Conservation (phyloP, 2,888 invertebrate species). For the Ochlodes sylvanus region DNA sequence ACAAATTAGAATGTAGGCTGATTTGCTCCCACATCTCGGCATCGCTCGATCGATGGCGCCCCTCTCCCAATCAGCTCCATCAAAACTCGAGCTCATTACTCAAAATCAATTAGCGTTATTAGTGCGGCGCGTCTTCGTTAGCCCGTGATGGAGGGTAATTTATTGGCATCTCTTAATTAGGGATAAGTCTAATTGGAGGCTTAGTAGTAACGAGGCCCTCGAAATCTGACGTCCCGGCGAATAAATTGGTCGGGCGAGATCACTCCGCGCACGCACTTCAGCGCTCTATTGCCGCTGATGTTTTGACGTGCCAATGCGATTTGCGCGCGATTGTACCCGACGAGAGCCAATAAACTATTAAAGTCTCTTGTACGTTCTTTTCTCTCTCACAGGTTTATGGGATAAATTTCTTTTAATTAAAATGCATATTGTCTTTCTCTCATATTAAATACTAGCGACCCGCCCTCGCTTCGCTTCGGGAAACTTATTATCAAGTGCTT, state of each 20-base stretch:
- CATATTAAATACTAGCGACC: too few species aligned
- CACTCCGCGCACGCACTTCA: constrained; percentile 63
- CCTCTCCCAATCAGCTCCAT: constrained; percentile 77
- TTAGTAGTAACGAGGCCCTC: constrained; percentile 86
- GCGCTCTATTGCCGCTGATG: constrained; percentile 69
- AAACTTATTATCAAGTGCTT: too few species aligned
- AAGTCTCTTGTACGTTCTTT: neutral
- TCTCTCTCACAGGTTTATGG: neutral
- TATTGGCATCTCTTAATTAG: constrained; percentile 87
- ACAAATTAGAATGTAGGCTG: constrained; percentile 17
- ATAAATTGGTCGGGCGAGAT: constrained; percentile 79
- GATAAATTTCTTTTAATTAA: neutral
- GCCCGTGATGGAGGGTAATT: constrained; percentile 86
- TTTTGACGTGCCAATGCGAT: constrained; percentile 64
- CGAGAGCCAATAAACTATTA: constrained; percentile 21
- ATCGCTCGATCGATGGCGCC: constrained; percentile 63
- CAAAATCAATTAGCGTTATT: constrained; percentile 86
- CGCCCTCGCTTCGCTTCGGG: too few species aligned
- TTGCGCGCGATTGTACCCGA: constrained; percentile 31
- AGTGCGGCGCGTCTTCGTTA: constrained; percentile 85
- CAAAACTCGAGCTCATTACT: constrained; percentile 85
- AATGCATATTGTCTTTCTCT: too few species aligned
- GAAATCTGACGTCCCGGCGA: constrained; percentile 84
- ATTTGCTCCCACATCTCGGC: constrained; percentile 28
- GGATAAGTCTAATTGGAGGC: constrained; percentile 86